phyloP scores from a whole-genome alignment of 2,888 invertebrate genomes.

The Leucoma salicis region DNA sequence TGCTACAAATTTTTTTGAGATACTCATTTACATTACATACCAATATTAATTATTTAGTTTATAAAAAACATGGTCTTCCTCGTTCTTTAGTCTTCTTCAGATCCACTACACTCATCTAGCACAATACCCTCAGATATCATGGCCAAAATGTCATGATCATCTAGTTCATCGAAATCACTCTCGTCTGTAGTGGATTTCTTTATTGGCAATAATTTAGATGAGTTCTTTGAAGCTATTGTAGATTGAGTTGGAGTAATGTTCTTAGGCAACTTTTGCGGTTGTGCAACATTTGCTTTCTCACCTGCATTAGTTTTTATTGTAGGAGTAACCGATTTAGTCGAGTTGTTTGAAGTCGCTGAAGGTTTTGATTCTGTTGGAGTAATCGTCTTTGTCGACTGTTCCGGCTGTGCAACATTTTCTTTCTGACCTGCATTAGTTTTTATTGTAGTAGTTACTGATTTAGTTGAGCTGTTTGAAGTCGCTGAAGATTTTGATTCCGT shows the following conservation, averaged over 20 bases:
- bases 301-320: too few relatives aligned
- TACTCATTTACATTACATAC: too few relatives aligned
- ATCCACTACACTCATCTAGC: slow-evolving; percentile 64
- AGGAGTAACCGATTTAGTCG: too few relatives aligned
- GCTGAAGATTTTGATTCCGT: neutral
- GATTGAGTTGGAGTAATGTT: neutral
- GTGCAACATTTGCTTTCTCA: neutral
- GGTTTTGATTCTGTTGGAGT: too few relatives aligned
- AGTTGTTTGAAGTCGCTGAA: too few relatives aligned
- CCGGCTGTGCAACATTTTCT: too few relatives aligned
- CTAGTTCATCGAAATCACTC: slow-evolving; percentile 56
- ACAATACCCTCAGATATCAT: slow-evolving; percentile 64
- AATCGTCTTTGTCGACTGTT: too few relatives aligned
- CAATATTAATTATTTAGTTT: too few relatives aligned
- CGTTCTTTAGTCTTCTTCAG: slow-evolving; percentile 48
- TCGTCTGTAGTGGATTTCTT: slow-evolving; percentile 1
- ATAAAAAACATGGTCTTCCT: neutral
- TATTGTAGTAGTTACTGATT: too few relatives aligned
- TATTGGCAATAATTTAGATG: neutral
- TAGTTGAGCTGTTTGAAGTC: slow-evolving; percentile 4
- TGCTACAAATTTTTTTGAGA: too few relatives aligned
- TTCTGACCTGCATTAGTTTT: too few relatives aligned
- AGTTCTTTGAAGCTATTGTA: slow-evolving; percentile 2
- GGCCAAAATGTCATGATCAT: slow-evolving; percentile 62
- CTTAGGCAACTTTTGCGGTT: neutral